These are phyloP conservation scores for Centropristis striata DNA, from an alignment of 2,113 vertebrate species.

Conservation along the genomic window DNA sequence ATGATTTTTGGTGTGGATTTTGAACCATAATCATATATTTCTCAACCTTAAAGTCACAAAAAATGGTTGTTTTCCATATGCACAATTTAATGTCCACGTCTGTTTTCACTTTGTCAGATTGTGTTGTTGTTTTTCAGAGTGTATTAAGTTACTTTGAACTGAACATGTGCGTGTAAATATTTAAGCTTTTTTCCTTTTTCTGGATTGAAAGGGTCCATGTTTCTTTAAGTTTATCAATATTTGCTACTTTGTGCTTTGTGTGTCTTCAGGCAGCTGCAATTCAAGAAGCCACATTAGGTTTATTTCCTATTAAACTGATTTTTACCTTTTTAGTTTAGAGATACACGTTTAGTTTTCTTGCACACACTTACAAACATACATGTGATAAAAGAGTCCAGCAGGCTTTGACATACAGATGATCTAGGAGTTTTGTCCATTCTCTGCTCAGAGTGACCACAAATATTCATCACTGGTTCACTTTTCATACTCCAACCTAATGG, in stretches of 20 bases:
- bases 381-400: too few relatives aligned
- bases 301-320: neutral
- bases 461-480: too few relatives aligned
- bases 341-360: neutral
- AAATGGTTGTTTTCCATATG: neutral
- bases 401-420: too few relatives aligned
- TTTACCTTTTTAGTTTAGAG: neutral
- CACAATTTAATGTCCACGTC: neutral
- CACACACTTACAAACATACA: neutral
- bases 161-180: slow-evolving; percentile 35
- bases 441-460: too few relatives aligned
- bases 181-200: slow-evolving; percentile 10
- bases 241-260: slow-evolving; percentile 16
- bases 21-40: neutral
- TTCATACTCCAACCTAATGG: too few relatives aligned
- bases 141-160: slow-evolving; percentile 6
- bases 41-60: neutral
- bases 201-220: slow-evolving; percentile 2
- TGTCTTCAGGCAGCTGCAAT: slow-evolving; percentile 49
- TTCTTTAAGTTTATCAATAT: slow-evolving; percentile 14
- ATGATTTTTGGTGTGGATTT: neutral
- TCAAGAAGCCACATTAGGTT: slow-evolving; percentile 7
- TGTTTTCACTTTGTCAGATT: neutral
- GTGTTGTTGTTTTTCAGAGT: neutral
- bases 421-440: too few relatives aligned